A percentile compares a stretch with the other conserved stretches of the same genome.
These are phyloP conservation scores for Seriola quinqueradiata DNA, from an alignment of 2,113 vertebrate genomes.

Conservation along the genomic window DNA sequence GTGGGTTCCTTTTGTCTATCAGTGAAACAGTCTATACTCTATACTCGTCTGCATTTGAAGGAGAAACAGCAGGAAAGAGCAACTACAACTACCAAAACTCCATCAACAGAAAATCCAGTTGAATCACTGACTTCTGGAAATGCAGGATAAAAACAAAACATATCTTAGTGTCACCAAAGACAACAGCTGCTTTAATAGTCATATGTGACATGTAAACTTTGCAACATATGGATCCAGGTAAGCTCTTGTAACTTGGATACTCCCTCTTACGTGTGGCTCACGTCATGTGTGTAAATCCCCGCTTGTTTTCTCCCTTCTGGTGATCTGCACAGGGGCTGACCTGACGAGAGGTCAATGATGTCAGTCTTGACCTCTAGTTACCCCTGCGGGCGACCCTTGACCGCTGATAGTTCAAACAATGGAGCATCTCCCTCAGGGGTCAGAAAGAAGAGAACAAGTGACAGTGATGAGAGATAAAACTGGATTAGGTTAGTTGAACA, in stretches of 20 bases:
- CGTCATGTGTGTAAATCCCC: not conserved
- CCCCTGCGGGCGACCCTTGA: conserved; percentile 55
- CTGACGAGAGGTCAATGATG: conserved; percentile 49
- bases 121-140: not conserved
- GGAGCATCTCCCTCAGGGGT: conserved; percentile 34
- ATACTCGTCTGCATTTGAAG: no score
- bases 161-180: not conserved
- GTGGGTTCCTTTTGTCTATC: no score
- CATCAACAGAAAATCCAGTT: no score
- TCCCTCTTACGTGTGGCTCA: not conserved
- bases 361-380: conserved; percentile 64
- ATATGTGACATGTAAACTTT: not conserved
- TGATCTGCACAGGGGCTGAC: conserved; percentile 31
- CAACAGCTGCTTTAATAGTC: not conserved
- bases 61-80: no score
- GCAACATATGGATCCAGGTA: not conserved
- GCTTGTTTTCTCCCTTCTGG: conserved; percentile 19
- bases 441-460: conserved; percentile 44
- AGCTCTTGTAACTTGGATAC: not conserved
- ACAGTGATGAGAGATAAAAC: conserved; percentile 52
- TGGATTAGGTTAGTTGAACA: conserved; percentile 14
- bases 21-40: no score
- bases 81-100: not conserved
- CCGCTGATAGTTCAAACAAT: conserved; percentile 47
- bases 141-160: not conserved